Conservation (phyloP, 2,797 vertebrate genomes). For the Lutra lutra region DNA sequence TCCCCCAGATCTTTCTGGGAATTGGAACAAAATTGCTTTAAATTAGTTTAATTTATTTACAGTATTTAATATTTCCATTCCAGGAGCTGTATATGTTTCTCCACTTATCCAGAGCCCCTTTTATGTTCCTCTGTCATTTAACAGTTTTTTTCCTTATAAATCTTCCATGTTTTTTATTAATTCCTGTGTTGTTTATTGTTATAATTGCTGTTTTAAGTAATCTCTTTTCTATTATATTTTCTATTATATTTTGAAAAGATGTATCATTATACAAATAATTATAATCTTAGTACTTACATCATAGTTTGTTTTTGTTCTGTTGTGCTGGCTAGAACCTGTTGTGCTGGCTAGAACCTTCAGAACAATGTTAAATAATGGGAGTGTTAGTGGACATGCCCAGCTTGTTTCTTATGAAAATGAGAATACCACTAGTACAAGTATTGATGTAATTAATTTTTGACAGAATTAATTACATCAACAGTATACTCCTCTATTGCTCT, state of each 20-base stretch:
- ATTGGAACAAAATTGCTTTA: constrained; percentile 32
- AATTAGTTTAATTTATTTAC: background rate
- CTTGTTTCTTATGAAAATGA: background rate
- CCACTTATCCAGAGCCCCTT: background rate
- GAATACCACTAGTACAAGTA: background rate
- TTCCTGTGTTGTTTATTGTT: background rate
- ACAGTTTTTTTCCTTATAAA: background rate
- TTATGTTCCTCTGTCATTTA: background rate
- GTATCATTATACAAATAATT: background rate
- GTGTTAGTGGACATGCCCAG: background rate
- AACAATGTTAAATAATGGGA: background rate
- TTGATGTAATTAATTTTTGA: constrained; percentile 25
- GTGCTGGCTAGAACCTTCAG: background rate
- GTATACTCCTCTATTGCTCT: background rate
- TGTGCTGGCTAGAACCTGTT: background rate
- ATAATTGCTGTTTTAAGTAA: background rate
- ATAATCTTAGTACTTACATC: background rate
- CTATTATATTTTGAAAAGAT: background rate
- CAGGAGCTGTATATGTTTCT: background rate
- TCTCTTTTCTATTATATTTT: constrained; percentile 28
- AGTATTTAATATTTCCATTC: background rate
- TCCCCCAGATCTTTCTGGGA: background rate
- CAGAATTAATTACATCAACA: constrained; percentile 6
- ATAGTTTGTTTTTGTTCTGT: constrained; percentile 9
- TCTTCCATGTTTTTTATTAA: background rate